A percentile compares a stretch with the other conserved stretches of the same genome.
phyloP scores from a whole-genome alignment of 2,888 invertebrate genomes.

The Chironomus riparius region DNA sequence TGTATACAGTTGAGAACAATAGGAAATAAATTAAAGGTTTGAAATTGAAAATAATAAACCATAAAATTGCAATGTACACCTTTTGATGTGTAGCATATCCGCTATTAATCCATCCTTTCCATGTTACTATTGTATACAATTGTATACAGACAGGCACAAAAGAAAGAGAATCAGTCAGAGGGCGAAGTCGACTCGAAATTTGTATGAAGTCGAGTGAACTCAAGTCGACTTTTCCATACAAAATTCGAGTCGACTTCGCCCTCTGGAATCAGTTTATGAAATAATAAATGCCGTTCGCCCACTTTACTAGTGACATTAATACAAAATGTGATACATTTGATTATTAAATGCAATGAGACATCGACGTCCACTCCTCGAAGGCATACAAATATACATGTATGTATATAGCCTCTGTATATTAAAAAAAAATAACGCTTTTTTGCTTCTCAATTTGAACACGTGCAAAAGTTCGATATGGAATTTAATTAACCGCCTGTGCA shows the following conservation, averaged over 20 bases:
- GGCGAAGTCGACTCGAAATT: no score
- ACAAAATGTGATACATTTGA: background rate
- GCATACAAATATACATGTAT: background rate
- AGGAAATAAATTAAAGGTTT: background rate
- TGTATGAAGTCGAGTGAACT: no score
- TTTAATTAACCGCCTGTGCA: conserved; percentile 23
- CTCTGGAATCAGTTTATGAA: background rate
- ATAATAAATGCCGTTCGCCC: background rate
- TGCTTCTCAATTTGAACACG: conserved; percentile 24
- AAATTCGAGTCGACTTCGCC: no score
- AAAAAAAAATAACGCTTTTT: background rate
- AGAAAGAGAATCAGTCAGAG: no score
- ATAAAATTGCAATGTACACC: background rate
- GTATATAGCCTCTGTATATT: background rate
- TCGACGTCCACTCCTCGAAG: conserved; percentile 3
- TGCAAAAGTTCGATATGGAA: conserved; percentile 27
- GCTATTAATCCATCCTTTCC: background rate
- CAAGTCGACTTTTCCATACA: no score
- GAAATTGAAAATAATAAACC: background rate
- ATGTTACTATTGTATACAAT: no score
- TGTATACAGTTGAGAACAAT: background rate
- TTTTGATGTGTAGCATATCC: background rate
- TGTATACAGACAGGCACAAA: background rate
- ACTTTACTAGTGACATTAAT: background rate
- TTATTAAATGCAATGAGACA: background rate